A percentile compares a stretch with the other conserved stretches of the same genome.
Evolutionary conservation across 1,140 invertebrate species (phyloP).

Genomic region (Sminthurides bifidus): DNA sequence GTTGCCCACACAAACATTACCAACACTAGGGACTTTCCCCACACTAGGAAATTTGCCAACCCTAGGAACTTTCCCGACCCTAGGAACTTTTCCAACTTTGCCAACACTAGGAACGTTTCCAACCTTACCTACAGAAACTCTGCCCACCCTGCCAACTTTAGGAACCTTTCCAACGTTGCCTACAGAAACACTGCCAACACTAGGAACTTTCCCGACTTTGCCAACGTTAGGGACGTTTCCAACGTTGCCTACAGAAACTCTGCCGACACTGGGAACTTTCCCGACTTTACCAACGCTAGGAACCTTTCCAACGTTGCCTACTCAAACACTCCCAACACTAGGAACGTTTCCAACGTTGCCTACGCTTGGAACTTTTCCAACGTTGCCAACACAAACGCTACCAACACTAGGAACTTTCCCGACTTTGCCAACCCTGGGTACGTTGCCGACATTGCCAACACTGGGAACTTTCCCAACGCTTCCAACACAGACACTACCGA

Average conservation of each 20-base stretch:
- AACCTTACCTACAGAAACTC: not conserved
- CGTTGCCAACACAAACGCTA: not conserved
- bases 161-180: not conserved
- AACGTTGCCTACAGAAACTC: too few species aligned
- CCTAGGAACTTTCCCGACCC: not conserved
- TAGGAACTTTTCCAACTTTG: too few species aligned
- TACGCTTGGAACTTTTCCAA: slow-evolving; percentile 1
- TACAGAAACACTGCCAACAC: not conserved
- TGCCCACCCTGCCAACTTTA: not conserved
- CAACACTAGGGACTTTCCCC: not conserved
- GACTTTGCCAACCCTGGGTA: slow-evolving; percentile 1
- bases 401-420: slow-evolving; percentile 1
- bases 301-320: not conserved
- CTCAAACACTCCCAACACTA: not conserved
- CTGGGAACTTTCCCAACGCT: not conserved
- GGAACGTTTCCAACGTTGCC: not conserved
- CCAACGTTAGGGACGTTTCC: not conserved
- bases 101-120: not conserved
- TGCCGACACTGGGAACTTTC: not conserved
- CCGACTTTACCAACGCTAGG: slow-evolving; percentile 2
- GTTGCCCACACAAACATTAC: not conserved
- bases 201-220: not conserved
- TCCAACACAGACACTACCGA: not conserved
- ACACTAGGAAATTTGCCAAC: not conserved
- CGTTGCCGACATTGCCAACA: not conserved